Base-by-base conservation (phyloP, 1,140 invertebrate genomes). In the Drosophila melanogaster region DNA sequence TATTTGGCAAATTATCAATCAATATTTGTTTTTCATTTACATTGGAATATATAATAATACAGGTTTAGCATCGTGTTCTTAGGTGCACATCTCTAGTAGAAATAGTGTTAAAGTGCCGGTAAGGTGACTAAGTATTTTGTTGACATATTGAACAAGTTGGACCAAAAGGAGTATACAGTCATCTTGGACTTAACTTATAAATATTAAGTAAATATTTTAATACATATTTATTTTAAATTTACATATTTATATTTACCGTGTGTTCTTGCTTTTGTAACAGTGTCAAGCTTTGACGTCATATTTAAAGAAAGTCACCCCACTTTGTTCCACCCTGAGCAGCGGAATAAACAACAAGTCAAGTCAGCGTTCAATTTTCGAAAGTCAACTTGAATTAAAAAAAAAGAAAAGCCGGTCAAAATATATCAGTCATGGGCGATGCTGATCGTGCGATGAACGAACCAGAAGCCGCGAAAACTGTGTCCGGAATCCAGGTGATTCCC, bases 401-500 rank as follows among this genome's bases (percentile, higher is more conserved):
- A 46, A 46, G 1, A 46, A 61, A 40, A 15, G 40, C 15, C 22
- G 35, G 17, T 43, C 12, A 43, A 26, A 8, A 41, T 51, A 14
- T 26, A n/a, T 49, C 53, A 55, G 54, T 78, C 40, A 86, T 86
- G 81, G 81, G 83, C 46, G 81, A 86, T 50, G 81, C 83, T 17
- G 81, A 86, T 43, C 66, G 50, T 72, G 70, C 51, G 38, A 51
- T 65, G 38, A 57, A 55, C 26, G 43, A 70, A n/a, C 3, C 65
- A 7, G 65, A 60, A 30, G 77, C 37, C 4, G 44, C 57, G 0
- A 87, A 76, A 41, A 55, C 81, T 26, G 51, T 70, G 14, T 59
- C 71, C 33, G 83, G 83, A n/a, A 72, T 87, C 35, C 75, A 89
- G 40, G 67, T 80, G 46, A 89, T 85, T 40, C 73, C 77, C 1